phyloP scores from a whole-genome alignment of 2,113 vertebrate genomes.

The Ariopsis seemanni region DNA sequence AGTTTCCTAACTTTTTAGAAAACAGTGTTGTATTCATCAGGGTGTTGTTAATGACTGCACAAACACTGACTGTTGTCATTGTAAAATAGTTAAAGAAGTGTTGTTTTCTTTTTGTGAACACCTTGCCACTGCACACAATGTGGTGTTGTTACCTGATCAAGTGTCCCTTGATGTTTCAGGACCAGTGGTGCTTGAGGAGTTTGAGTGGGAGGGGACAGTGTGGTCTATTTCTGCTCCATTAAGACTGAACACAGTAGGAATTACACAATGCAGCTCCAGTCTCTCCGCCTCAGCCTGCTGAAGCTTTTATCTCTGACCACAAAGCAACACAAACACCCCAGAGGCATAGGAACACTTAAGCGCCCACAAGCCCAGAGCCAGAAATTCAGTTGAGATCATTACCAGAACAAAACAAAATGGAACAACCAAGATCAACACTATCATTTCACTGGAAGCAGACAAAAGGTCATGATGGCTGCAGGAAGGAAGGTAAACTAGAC shows the following conservation, averaged over 20 bases:
- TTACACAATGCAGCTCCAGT: slow-evolving; percentile 36
- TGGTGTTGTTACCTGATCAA: slow-evolving; percentile 61
- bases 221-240: slow-evolving; percentile 58
- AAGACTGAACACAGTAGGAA: slow-evolving; percentile 48
- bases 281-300: slow-evolving; percentile 13
- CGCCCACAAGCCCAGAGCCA: slow-evolving; percentile 23
- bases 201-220: slow-evolving; percentile 33
- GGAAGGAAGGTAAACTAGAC: background rate
- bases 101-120: slow-evolving; percentile 5
- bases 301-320: slow-evolving; percentile 51
- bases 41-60: slow-evolving; percentile 4
- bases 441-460: slow-evolving; percentile 45
- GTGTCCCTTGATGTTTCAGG: slow-evolving; percentile 44
- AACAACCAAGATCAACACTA: slow-evolving; percentile 42
- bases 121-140: slow-evolving; percentile 20
- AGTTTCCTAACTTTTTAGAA: no score
- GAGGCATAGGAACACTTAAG: slow-evolving; percentile 44
- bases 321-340: slow-evolving; percentile 48
- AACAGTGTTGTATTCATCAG: background rate
- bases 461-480: background rate
- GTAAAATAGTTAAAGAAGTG: background rate
- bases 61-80: background rate
- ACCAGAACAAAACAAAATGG: slow-evolving; percentile 36
- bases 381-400: slow-evolving; percentile 32
- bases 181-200: slow-evolving; percentile 38